Evolutionary conservation across 1,140 invertebrate species (phyloP).

Genomic region (Listronotus oregonensis): DNA sequence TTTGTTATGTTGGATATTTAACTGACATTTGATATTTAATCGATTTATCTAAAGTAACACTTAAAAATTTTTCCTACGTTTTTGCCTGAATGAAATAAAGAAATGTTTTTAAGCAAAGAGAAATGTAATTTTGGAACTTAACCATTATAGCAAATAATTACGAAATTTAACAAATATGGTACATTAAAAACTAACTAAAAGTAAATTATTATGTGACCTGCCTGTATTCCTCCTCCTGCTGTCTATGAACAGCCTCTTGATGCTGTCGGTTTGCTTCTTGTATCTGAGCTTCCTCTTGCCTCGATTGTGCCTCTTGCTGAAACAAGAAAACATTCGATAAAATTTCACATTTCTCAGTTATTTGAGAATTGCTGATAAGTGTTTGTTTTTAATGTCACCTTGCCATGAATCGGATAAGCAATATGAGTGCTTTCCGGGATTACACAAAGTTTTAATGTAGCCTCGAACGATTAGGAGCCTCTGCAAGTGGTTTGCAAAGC

Average conservation of each 20-base stretch:
- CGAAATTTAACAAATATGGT: too few species aligned
- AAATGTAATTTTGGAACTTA: too few species aligned
- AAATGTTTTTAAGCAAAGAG: too few species aligned
- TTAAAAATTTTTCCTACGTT: too few species aligned
- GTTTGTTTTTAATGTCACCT: too few species aligned
- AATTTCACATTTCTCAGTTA: background rate
- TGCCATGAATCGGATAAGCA: background rate
- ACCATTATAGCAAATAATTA: too few species aligned
- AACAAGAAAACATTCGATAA: slow-evolving; percentile 18
- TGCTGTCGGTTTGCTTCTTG: slow-evolving; percentile 48
- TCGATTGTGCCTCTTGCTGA: slow-evolving; percentile 42
- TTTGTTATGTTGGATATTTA: too few species aligned
- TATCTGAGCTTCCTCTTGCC: slow-evolving; percentile 48
- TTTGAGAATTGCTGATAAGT: background rate
- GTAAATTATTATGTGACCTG: slow-evolving; percentile 22
- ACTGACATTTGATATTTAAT: too few species aligned
- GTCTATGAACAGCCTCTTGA: slow-evolving; percentile 48
- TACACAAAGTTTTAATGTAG: slow-evolving; percentile 1
- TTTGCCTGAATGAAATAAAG: too few species aligned
- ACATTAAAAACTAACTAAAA: too few species aligned
- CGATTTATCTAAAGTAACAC: too few species aligned
- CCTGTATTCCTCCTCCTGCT: slow-evolving; percentile 51
- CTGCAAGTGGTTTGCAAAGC: background rate
- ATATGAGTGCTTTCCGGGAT: background rate
- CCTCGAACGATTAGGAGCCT: background rate